A percentile compares a stretch with the other conserved stretches of the same genome.
Conservation (phyloP, 2,113 vertebrate genomes). For the Tor tambroides region DNA sequence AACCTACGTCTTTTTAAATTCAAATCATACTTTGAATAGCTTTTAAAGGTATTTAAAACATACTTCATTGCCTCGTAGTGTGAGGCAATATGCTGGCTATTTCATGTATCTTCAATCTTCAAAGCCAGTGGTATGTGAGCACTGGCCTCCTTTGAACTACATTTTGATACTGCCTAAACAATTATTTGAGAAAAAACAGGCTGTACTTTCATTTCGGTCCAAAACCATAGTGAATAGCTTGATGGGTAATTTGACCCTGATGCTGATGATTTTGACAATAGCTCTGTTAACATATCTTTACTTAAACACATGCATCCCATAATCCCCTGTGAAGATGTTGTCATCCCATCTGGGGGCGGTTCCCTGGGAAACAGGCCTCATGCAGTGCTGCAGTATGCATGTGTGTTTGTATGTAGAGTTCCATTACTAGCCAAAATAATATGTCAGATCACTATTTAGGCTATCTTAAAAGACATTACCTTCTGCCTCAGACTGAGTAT, state of each 20-base stretch:
- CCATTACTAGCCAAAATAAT: conserved; percentile 15
- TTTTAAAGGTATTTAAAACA: background rate
- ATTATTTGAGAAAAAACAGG: conserved; percentile 2
- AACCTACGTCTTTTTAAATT: background rate
- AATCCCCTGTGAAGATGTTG: conserved; percentile 26
- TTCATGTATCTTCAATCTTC: background rate
- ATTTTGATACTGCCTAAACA: background rate
- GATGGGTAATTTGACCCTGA: conserved; percentile 16
- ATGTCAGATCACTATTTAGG: background rate
- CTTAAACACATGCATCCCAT: background rate
- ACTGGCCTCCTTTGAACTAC: background rate
- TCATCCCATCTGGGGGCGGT: conserved; percentile 41
- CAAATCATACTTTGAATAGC: background rate
- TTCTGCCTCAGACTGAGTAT: background rate
- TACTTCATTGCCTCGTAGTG: too few species aligned
- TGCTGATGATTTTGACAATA: conserved; percentile 11
- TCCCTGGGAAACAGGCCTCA: conserved; percentile 46
- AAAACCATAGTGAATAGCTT: conserved; percentile 15
- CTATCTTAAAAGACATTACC: background rate
- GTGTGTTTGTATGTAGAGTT: background rate
- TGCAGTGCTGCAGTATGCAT: conserved; percentile 1
- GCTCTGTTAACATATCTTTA: background rate
- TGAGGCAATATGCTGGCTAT: background rate
- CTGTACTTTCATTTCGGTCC: background rate
- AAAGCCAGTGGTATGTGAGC: background rate